A percentile compares a stretch with the other conserved stretches of the same genome.
phyloP scores from a whole-genome alignment of 2,113 vertebrate species.

The Gavialis gangeticus region DNA sequence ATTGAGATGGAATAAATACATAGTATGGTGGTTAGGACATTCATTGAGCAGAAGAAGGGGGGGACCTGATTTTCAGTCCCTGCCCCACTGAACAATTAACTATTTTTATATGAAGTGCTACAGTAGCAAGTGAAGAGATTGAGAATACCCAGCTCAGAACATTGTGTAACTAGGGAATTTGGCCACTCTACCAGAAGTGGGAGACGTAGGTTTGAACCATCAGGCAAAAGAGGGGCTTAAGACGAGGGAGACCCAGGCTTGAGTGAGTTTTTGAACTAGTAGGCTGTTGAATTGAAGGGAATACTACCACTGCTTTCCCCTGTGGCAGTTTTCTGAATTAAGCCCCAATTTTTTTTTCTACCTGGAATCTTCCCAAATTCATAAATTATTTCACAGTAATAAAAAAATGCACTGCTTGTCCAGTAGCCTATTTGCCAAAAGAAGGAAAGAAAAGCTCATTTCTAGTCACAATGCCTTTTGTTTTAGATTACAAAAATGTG shows the following conservation, averaged over 20 bases:
- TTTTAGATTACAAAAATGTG: not conserved
- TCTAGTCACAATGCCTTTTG: not conserved
- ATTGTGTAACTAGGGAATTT: conserved; percentile 51
- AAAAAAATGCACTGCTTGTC: no score
- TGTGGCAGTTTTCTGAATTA: no score
- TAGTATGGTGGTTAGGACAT: no score
- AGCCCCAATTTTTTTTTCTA: no score
- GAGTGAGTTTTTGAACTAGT: not conserved
- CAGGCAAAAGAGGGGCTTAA: not conserved
- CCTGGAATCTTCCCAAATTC: no score
- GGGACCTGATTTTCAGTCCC: not conserved
- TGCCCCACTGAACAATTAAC: conserved; percentile 44
- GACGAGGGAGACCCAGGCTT: not conserved
- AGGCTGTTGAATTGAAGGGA: not conserved
- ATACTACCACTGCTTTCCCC: not conserved
- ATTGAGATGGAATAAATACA: no score
- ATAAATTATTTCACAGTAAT: no score
- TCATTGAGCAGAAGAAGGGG: no score
- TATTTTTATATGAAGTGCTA: conserved; percentile 57
- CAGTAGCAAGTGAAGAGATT: conserved; percentile 43
- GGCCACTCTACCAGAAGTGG: not conserved
- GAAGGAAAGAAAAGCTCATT: not conserved
- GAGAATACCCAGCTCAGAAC: conserved; percentile 21
- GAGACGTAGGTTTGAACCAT: not conserved
- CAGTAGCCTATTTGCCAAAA: not conserved